Percentiles rank a stretch among this genome's conserved stretches.
Conservation (phyloP, 2,888 invertebrate species). For the Schizaphis graminum region DNA sequence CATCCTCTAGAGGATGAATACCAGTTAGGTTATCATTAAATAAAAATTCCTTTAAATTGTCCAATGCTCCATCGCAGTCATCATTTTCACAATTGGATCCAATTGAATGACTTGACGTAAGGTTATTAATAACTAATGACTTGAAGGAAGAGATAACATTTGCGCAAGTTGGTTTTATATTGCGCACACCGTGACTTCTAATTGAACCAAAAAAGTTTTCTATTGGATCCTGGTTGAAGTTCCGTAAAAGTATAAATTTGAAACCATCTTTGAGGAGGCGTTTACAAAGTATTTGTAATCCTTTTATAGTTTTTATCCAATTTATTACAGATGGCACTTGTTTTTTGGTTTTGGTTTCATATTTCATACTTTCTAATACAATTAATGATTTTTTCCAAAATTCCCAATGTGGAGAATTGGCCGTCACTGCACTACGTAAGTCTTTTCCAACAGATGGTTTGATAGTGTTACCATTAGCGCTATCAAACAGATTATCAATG, state of each 20-base stretch:
- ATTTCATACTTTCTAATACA: conserved; percentile 12
- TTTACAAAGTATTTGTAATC: conserved; percentile 6
- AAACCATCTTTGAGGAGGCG: conserved; percentile 17
- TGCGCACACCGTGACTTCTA: conserved; percentile 4
- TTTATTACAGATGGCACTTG: conserved; percentile 12
- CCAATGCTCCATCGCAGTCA: conserved; percentile 36
- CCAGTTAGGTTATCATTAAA: neutral
- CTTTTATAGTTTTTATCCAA: conserved; percentile 25
- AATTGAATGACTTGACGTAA: conserved; percentile 26
- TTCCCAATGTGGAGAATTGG: conserved; percentile 22
- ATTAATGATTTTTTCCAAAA: conserved; percentile 11
- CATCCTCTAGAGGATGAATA: neutral
- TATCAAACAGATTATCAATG: conserved; percentile 46
- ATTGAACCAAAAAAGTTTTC: conserved; percentile 54
- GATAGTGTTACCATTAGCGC: conserved; percentile 1
- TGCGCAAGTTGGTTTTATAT: conserved; percentile 47
- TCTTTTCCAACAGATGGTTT: neutral
- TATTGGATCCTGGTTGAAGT: conserved; percentile 39
- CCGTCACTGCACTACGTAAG: neutral
- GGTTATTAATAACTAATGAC: conserved; percentile 22
- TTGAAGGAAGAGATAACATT: conserved; percentile 19
- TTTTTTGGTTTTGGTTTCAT: conserved; percentile 6
- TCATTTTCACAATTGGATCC: conserved; percentile 26
- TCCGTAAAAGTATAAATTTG: conserved; percentile 13
- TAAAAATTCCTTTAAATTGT: neutral